These are phyloP conservation scores for Blennius ocellaris DNA, from an alignment of 2,113 vertebrate species.

Conservation along the genomic window DNA sequence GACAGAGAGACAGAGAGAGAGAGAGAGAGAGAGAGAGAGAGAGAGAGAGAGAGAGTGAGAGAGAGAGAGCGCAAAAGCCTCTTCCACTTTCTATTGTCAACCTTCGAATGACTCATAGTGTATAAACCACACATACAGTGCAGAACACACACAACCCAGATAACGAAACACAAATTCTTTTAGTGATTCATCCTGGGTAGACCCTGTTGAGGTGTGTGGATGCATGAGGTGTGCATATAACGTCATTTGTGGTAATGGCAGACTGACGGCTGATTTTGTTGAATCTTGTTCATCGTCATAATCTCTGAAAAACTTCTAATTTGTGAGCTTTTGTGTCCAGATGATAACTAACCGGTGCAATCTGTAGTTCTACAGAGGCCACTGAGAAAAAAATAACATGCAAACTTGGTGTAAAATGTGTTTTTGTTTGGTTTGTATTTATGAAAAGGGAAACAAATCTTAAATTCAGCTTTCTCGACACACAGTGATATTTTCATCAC, in stretches of 20 bases:
- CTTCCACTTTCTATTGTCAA: slow-evolving; percentile 31
- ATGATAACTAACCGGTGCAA: no score
- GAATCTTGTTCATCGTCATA: not conserved
- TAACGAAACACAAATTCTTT: slow-evolving; percentile 18
- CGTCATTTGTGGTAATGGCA: slow-evolving; percentile 21
- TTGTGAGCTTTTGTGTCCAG: no score
- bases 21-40: no score
- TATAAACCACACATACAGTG: slow-evolving; percentile 12
- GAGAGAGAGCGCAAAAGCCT: not conserved
- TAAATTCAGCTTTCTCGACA: no score
- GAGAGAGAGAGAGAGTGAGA: not conserved
- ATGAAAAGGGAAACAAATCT: no score
- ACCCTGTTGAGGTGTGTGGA: slow-evolving; percentile 25
- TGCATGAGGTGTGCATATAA: slow-evolving; percentile 1
- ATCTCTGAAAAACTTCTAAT: not conserved
- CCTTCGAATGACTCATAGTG: slow-evolving; percentile 31
- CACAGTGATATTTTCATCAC: no score
- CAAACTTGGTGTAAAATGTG: no score
- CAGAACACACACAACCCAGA: not conserved
- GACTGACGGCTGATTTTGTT: not conserved
- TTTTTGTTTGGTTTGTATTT: no score
- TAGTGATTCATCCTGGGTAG: slow-evolving; percentile 38
- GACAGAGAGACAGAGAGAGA: not conserved
- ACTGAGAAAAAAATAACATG: no score
- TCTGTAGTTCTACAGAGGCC: no score